Conservation (phyloP, 2,113 vertebrate genomes). For the Anthoscopus minutus region DNA sequence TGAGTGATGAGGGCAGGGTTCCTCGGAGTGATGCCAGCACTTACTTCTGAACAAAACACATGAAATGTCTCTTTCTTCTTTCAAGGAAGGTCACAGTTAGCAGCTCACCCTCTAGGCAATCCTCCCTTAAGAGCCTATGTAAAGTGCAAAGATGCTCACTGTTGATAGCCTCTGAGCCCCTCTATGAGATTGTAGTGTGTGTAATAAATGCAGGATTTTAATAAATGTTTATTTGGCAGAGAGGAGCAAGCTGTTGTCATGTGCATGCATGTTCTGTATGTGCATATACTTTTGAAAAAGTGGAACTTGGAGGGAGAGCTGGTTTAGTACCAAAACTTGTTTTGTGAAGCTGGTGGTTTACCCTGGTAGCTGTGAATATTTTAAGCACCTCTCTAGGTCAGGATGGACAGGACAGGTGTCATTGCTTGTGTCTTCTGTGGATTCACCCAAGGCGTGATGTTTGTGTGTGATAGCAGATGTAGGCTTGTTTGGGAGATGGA, state of each 20-base stretch:
- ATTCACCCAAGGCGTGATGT: neutral
- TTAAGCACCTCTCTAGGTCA: neutral
- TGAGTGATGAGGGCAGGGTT: neutral
- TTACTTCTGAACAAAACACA: neutral
- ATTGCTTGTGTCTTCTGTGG: fast-evolving
- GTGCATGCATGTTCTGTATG: neutral
- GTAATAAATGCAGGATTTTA: neutral
- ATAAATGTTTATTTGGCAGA: neutral
- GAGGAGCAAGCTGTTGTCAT: neutral
- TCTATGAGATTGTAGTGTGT: neutral
- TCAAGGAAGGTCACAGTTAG: neutral
- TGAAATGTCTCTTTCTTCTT: constrained; percentile 3
- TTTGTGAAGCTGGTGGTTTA: neutral
- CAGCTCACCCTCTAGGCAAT: neutral
- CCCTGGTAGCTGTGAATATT: neutral
- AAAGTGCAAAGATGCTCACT: neutral
- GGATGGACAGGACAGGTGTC: neutral
- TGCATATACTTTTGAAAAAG: neutral
- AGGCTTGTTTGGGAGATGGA: neutral
- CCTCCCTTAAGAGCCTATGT: neutral
- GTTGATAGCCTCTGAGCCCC: neutral
- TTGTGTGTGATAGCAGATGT: neutral
- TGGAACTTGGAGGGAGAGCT: neutral
- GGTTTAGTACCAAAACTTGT: neutral
- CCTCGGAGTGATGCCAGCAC: fast-evolving